phyloP scores from a whole-genome alignment of 2,113 vertebrate genomes.

The Thalassoma bifasciatum region DNA sequence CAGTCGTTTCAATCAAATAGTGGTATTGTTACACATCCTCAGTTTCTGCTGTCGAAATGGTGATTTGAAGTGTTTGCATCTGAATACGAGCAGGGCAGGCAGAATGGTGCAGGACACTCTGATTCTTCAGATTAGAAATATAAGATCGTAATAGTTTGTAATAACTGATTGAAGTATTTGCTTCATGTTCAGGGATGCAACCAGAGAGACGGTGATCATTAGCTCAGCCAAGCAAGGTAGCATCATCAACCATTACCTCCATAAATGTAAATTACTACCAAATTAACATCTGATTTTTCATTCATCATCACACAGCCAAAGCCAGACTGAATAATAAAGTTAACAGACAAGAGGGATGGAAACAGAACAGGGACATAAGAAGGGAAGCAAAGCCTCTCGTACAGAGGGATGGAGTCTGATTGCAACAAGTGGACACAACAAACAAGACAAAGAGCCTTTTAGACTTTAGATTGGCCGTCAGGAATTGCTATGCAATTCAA shows the following conservation, averaged over 20 bases:
- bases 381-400: slow-evolving; percentile 5
- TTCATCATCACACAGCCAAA: slow-evolving; percentile 33
- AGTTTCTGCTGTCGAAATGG: not conserved
- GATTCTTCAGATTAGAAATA: no score
- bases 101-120: no score
- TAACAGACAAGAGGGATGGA: slow-evolving; percentile 14
- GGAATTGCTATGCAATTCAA: not conserved
- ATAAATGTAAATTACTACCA: slow-evolving; percentile 13
- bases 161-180: not conserved
- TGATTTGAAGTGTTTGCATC: not conserved
- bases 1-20: no score
- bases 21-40: no score
- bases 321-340: slow-evolving; percentile 37
- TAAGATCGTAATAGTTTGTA: no score
- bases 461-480: not conserved
- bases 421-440: slow-evolving; percentile 43
- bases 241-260: slow-evolving; percentile 38
- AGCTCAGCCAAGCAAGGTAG: slow-evolving; percentile 50
- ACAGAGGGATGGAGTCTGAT: not conserved
- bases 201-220: slow-evolving; percentile 26
- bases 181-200: slow-evolving; percentile 15
- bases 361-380: slow-evolving; percentile 24
- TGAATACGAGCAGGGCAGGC: no score
- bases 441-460: slow-evolving; percentile 24
- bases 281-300: slow-evolving; percentile 5